Evolutionary conservation across 2,888 invertebrate species (phyloP).

Genomic region (Ochropleura leucogaster): DNA sequence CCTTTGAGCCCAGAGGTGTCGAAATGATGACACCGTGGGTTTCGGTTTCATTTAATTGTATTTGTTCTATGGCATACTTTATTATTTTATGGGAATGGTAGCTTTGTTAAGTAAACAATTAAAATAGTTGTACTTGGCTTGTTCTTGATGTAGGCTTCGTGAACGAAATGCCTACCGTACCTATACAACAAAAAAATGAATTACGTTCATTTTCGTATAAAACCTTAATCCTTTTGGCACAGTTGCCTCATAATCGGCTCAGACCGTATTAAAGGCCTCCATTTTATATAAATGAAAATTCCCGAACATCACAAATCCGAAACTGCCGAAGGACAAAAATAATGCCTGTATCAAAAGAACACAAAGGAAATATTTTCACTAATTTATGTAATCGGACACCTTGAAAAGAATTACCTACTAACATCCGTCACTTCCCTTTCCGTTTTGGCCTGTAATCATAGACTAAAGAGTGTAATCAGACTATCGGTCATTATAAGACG

Average conservation of each 20-base stretch:
- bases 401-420: constrained; percentile 75
- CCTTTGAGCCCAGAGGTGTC: no score
- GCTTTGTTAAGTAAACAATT: neutral
- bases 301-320: neutral
- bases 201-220: constrained; percentile 16
- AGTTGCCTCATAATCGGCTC: constrained; percentile 27
- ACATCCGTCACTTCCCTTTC: constrained; percentile 84
- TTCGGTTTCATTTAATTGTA: neutral
- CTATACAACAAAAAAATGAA: neutral
- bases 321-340: constrained; percentile 19
- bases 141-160: neutral
- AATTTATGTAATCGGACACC: constrained; percentile 73
- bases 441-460: constrained; percentile 72
- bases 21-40: neutral
- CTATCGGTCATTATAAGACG: constrained; percentile 65
- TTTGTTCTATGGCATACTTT: no score
- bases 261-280: constrained; percentile 7
- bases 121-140: neutral
- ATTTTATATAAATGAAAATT: constrained; percentile 22
- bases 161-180: neutral
- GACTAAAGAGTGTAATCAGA: constrained; percentile 67
- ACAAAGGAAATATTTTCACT: constrained; percentile 57
- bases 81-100: neutral
- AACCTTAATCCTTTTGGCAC: constrained; percentile 26
- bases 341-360: constrained; percentile 31